Conservation (phyloP, 2,888 invertebrate species). For the Amphipyra tragopoginis region DNA sequence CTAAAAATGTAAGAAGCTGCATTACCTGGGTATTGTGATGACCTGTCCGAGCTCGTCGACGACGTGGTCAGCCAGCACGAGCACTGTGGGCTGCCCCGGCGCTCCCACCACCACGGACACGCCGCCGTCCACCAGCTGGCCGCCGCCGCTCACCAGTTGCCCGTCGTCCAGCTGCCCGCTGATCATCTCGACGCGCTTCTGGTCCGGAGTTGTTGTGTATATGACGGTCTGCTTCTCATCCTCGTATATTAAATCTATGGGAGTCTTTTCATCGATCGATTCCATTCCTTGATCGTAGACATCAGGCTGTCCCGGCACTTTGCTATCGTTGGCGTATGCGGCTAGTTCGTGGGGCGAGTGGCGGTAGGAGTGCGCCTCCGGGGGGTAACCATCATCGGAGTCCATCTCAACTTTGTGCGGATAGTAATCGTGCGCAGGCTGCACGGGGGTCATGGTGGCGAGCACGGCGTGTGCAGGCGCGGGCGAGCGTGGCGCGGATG, state of each 20-base stretch:
- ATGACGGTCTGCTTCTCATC: constrained; percentile 96
- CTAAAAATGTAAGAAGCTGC: constrained; percentile 8
- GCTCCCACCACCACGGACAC: constrained; percentile 87
- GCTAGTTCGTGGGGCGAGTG: constrained; percentile 89
- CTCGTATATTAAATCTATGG: constrained; percentile 95
- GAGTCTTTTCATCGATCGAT: constrained; percentile 91
- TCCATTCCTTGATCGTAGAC: constrained; percentile 87
- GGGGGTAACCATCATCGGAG: constrained; percentile 90
- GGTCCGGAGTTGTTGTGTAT: constrained; percentile 94
- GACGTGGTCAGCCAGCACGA: constrained; percentile 93
- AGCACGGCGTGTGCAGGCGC: constrained; percentile 93
- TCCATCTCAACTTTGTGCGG: constrained; percentile 91
- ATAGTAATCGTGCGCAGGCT: constrained; percentile 93
- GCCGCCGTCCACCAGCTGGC: constrained; percentile 87
- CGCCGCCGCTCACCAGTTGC: constrained; percentile 87
- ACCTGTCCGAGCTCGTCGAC: constrained; percentile 92
- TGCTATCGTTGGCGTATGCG: constrained; percentile 88
- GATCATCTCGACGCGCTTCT: constrained; percentile 95
- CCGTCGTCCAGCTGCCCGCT: constrained; percentile 91
- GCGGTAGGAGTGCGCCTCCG: constrained; percentile 90
- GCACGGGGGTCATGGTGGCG: constrained; percentile 96
- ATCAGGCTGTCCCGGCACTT: constrained; percentile 90
- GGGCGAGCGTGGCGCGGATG: constrained; percentile 90
- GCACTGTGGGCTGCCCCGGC: constrained; percentile 90
- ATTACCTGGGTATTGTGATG: constrained; percentile 92